These are phyloP conservation scores for Hipparchia semele DNA, from an alignment of 2,888 invertebrate species.

Conservation along the genomic window DNA sequence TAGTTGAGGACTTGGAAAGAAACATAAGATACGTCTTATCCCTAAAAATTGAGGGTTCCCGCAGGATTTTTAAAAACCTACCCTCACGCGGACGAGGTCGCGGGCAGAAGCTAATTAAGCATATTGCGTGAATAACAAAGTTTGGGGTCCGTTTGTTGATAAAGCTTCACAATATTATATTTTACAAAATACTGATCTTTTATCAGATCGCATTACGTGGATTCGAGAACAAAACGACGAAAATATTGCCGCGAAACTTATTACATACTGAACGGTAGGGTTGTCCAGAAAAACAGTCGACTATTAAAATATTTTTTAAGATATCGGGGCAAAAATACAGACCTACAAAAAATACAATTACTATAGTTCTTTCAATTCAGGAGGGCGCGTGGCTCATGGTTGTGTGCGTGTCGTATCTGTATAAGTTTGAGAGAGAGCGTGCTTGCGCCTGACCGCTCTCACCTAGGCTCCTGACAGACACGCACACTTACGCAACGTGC, in stretches of 20 bases:
- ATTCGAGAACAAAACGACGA: background rate
- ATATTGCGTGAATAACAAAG: background rate
- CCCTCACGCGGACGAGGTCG: too few species aligned
- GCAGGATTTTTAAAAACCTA: too few species aligned
- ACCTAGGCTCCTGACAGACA: too few species aligned
- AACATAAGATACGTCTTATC: too few species aligned
- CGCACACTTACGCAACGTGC: too few species aligned
- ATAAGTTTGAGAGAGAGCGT: too few species aligned
- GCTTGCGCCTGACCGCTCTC: too few species aligned
- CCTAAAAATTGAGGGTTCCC: too few species aligned
- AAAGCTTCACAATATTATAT: background rate
- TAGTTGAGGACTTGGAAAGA: too few species aligned
- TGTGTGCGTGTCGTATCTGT: too few species aligned
- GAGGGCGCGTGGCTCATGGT: too few species aligned
- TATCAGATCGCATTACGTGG: background rate
- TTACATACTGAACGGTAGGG: background rate
- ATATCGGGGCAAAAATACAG: background rate
- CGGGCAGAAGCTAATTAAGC: too few species aligned
- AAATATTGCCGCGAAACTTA: conserved; percentile 12
- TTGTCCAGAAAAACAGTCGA: background rate
- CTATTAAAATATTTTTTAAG: background rate
- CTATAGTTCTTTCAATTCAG: background rate
- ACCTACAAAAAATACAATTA: background rate
- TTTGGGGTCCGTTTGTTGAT: background rate
- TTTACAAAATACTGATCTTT: background rate